Base-by-base conservation (phyloP, 2,888 invertebrate genomes). In the Abscondita cerata region DNA sequence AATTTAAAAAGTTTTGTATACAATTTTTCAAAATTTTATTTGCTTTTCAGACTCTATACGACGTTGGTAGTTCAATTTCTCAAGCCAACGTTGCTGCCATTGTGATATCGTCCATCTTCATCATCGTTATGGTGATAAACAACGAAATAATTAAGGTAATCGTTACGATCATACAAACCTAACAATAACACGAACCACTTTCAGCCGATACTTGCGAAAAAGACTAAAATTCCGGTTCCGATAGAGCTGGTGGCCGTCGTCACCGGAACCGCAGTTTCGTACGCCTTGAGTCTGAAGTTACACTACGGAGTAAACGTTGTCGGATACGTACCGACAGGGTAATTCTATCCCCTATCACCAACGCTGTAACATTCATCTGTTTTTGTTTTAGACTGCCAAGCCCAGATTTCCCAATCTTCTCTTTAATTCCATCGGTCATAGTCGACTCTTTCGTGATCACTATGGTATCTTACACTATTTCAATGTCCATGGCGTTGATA, bases 281-380 rank as follows among this genome's bases (percentile, higher is more conserved):
- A 84, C 67, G 86, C 84, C 70, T 79, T 83, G 31, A 79, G 85
- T 16, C 81, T 95, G 2, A 77, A 86, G 11, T 81, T 79, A 1
- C 75, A 76, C 0, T 91, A 87, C 76, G 82, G 85, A 1, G 84
- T 95, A 36, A 81, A 82, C 1, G 83, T 88, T 2, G 90, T 95
- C 2, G 92, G 92, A 6, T 76, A 86, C 60, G 92, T 95, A 75
- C 93, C 95, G 58, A 90, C 90, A 25, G 95, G 95, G 94, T 94
- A 80, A 85, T 84, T 15, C n/a, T n/a, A n/a, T n/a, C n/a, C n/a
- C n/a, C n/a, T n/a, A n/a, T n/a, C n/a, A 19, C 16, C 16, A 36
- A 6, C 25, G 6, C 54, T n/a, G n/a, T n/a, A n/a, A n/a, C n/a
- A n/a, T n/a, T n/a, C n/a, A n/a, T n/a, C n/a, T n/a, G n/a, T n/a